Percentiles rank a stretch among this genome's conserved stretches.
These are phyloP conservation scores for Macaria notata DNA, from an alignment of 2,888 invertebrate genomes.

Conservation along the genomic window DNA sequence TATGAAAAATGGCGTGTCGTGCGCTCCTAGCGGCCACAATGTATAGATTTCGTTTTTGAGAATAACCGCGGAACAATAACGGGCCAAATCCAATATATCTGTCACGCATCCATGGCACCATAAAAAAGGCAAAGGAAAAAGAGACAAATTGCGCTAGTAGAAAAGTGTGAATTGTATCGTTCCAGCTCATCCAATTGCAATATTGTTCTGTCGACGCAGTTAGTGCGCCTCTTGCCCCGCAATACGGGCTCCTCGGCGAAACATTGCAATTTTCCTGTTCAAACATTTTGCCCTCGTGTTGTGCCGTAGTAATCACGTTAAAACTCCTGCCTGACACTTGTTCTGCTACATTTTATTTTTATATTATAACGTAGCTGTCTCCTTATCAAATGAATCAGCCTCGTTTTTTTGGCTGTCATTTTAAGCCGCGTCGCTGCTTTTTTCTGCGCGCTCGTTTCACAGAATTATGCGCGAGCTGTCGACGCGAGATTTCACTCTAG, in stretches of 20 bases:
- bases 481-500: constrained; percentile 2
- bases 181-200: constrained; percentile 45
- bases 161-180: constrained; percentile 43
- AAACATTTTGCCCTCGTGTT: constrained; percentile 53
- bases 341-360: constrained; percentile 41
- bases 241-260: constrained; percentile 49
- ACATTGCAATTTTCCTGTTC: constrained; percentile 56
- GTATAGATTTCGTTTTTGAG: constrained; percentile 11
- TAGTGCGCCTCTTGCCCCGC: constrained; percentile 44
- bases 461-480: constrained; percentile 1
- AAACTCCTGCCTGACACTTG: constrained; percentile 42
- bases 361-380: constrained; percentile 16
- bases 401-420: constrained; percentile 7
- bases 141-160: constrained; percentile 30
- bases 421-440: constrained; percentile 3
- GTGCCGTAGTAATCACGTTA: constrained; percentile 55
- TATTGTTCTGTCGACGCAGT: constrained; percentile 48
- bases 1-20: constrained; percentile 6
- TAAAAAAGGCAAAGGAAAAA: constrained; percentile 26
- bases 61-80: constrained; percentile 19
- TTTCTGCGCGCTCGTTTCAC: neutral
- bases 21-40: neutral
- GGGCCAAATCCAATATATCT: constrained; percentile 23
- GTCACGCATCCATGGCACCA: constrained; percentile 19
- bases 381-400: constrained; percentile 17